A percentile compares a stretch with the other conserved stretches of the same genome.
Evolutionary conservation across 2,113 vertebrate species (phyloP).

Genomic region (Oreocharis arfaki): DNA sequence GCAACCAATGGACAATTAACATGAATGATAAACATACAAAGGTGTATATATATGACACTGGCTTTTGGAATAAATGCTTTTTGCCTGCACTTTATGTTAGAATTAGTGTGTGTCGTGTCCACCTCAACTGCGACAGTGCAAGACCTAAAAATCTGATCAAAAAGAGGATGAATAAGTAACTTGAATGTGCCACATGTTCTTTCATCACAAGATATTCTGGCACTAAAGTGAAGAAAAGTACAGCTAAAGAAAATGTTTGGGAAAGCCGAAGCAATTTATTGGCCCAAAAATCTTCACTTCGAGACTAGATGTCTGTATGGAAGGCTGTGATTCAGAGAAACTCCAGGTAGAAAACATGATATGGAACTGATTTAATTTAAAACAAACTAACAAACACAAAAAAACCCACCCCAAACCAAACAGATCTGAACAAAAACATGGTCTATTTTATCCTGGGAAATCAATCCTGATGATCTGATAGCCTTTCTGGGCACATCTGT

Average conservation of each 20-base stretch:
- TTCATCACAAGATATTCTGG: neutral
- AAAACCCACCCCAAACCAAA: neutral
- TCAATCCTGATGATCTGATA: neutral
- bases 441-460: neutral
- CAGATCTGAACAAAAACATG: neutral
- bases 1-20: no score
- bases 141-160: neutral
- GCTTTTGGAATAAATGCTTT: no score
- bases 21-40: no score
- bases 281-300: neutral
- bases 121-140: no score
- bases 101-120: no score
- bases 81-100: no score
- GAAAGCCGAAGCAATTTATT: neutral
- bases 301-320: neutral
- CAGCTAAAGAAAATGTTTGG: neutral
- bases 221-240: neutral
- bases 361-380: neutral
- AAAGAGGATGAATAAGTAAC: neutral
- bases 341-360: neutral
- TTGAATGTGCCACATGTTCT: neutral
- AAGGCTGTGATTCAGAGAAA: neutral
- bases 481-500: neutral
- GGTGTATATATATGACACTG: no score
- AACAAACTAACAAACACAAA: neutral